Percentiles rank a stretch among this genome's conserved stretches.
Conservation (phyloP, 2,797 vertebrate species). For the Rhabdophis nuchalis region DNA sequence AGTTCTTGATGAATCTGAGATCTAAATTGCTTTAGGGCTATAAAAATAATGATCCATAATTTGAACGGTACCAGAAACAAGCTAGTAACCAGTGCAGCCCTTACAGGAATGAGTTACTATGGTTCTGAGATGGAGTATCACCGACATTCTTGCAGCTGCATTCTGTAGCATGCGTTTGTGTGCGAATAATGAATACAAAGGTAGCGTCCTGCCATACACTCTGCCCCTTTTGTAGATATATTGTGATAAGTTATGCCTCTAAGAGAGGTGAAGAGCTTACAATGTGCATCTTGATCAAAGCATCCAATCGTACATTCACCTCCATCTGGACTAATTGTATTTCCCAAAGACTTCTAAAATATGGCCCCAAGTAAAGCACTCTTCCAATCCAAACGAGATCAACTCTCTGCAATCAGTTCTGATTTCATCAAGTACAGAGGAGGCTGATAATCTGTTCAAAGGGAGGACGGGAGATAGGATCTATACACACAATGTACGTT, state of each 20-base stretch:
- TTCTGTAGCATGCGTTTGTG: background rate
- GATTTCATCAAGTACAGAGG: background rate
- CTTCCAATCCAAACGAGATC: background rate
- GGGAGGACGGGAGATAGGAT: background rate
- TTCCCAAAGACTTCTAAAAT: background rate
- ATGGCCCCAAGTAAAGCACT: background rate
- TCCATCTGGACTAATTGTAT: background rate
- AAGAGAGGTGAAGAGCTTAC: background rate
- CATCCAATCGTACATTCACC: background rate
- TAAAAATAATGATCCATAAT: background rate
- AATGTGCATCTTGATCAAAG: background rate
- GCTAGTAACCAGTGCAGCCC: background rate
- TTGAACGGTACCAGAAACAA: background rate
- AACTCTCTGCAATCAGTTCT: background rate
- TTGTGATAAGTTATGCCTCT: background rate
- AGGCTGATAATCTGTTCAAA: background rate
- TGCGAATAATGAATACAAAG: background rate
- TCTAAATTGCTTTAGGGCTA: background rate
- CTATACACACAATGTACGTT: background rate
- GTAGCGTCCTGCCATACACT: background rate
- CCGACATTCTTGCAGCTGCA: background rate
- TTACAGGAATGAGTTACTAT: background rate
- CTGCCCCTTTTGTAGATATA: background rate
- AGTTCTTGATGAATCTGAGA: background rate
- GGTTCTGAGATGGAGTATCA: background rate